Conservation (phyloP, 2,888 invertebrate species). For the Drosophila paramelanica region DNA sequence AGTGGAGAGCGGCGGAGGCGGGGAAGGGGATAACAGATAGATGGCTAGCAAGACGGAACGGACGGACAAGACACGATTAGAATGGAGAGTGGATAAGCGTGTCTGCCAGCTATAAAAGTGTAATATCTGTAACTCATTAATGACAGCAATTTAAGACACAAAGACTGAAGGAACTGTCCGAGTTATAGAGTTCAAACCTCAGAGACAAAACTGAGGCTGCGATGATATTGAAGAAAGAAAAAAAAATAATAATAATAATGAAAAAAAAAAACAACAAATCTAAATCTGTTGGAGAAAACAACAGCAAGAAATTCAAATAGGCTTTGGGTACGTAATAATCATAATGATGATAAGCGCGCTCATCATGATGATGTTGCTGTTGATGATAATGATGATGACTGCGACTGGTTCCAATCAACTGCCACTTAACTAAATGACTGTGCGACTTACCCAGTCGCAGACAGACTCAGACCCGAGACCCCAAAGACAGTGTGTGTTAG, state of each 20-base stretch:
- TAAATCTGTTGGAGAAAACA: slow-evolving; percentile 56
- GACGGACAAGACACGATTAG: slow-evolving; percentile 72
- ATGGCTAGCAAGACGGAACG: slow-evolving; percentile 4
- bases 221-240: slow-evolving; percentile 16
- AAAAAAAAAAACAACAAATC: slow-evolving; percentile 17
- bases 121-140: slow-evolving; percentile 83
- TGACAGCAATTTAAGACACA: slow-evolving; percentile 79
- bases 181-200: slow-evolving; percentile 1
- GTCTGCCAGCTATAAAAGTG: slow-evolving; percentile 82
- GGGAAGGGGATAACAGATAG: background rate
- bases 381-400: slow-evolving; percentile 40
- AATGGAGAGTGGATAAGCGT: slow-evolving; percentile 83
- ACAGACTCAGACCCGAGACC: slow-evolving; percentile 29
- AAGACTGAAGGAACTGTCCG: slow-evolving; percentile 13
- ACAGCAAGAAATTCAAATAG: slow-evolving; percentile 50
- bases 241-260: slow-evolving; percentile 5
- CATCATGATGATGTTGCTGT: slow-evolving; percentile 3
- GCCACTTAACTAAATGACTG: slow-evolving; percentile 81
- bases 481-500: slow-evolving; percentile 10
- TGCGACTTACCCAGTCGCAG: slow-evolving; percentile 64
- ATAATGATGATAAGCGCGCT: slow-evolving; percentile 23
- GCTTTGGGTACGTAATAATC: slow-evolving; percentile 40
- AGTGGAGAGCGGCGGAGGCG: slow-evolving; percentile 5
- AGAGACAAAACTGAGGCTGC: slow-evolving; percentile 14
- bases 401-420: slow-evolving; percentile 79